Evolutionary conservation across 1,140 invertebrate genomes (phyloP), one percentile per base, ranked within the genome.

Genomic region (Phenacoccus solenopsis): DNA sequence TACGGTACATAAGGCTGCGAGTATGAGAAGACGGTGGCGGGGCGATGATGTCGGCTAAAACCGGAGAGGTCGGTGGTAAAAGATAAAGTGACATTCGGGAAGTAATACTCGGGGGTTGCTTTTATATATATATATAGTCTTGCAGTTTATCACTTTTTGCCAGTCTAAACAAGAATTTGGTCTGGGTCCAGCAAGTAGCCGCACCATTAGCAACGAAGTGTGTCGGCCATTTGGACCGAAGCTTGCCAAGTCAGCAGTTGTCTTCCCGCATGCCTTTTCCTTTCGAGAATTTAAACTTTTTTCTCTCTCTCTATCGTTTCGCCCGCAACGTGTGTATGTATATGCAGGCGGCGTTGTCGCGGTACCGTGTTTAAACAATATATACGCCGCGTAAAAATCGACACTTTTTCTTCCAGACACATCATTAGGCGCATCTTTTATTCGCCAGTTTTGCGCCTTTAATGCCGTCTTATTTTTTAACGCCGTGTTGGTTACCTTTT

Each of bases 141-240:
- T 27, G 25, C 59, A 64, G 59, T 64, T 64, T 64, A 64, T 64
- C 59, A 64, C 59, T 64, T 64, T 64, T 64, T 64, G 59, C 59
- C 59, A 64, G 59, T 64, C 59, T 64, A 64, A 64, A 64, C 59
- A 64, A 64, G 59, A 64, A 64, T 64, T 64, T 64, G 59, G 59
- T 64, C 25, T 27, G 59, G 59, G 59, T 64, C 59, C 59, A 64
- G 59, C 59, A 64, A 64, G 59, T 64, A 64, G 59, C 59, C 59
- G 59, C 59, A 64, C 59, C 59, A 64, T 64, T 64, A 64, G 59
- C 59, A 64, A 64, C 59, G 59, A 27, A 64, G 25, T 64, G 59
- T 64, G 25, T 64, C 59, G 59, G 59, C 59, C 59, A 64, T 64
- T 64, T 64, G 59, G 59, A 64, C 25, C 22, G 25, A 64, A 64